phyloP scores from a whole-genome alignment of 2,888 invertebrate genomes.

The Pseudococcus longispinus region DNA sequence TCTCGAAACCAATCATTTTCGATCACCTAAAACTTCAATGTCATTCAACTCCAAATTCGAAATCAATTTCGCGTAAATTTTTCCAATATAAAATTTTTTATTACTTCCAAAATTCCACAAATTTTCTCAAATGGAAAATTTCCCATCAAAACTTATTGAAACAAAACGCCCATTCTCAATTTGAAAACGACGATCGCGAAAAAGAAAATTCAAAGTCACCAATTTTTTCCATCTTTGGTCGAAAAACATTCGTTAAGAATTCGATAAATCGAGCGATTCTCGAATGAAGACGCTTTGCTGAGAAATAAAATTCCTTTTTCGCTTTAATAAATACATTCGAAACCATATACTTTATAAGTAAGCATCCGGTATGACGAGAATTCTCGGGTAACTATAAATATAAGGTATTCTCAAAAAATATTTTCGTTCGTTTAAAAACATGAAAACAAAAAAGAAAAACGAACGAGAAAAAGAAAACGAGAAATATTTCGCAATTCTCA shows the following conservation, averaged over 20 bases:
- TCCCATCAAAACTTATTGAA: background rate
- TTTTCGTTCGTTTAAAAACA: constrained; percentile 7
- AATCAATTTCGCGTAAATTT: too few relatives aligned
- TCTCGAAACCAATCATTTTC: too few relatives aligned
- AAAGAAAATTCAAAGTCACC: background rate
- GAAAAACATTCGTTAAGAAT: background rate
- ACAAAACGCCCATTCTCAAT: background rate
- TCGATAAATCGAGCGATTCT: background rate
- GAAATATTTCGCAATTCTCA: background rate
- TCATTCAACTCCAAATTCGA: too few relatives aligned
- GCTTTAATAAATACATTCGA: background rate
- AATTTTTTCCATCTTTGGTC: background rate
- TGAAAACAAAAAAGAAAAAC: background rate
- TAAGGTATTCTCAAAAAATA: background rate
- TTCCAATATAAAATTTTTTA: too few relatives aligned
- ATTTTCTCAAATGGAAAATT: too few relatives aligned
- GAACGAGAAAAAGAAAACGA: background rate
- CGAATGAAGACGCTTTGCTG: background rate
- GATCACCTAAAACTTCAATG: too few relatives aligned
- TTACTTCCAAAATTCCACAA: too few relatives aligned
- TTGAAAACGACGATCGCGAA: background rate
- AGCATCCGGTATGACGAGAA: background rate
- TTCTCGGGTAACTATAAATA: background rate
- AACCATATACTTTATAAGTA: background rate
- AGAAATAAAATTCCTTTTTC: background rate